Evolutionary conservation across 2,888 invertebrate genomes (phyloP), one percentile per base, ranked within the genome.

Genomic region (Timandra comae): DNA sequence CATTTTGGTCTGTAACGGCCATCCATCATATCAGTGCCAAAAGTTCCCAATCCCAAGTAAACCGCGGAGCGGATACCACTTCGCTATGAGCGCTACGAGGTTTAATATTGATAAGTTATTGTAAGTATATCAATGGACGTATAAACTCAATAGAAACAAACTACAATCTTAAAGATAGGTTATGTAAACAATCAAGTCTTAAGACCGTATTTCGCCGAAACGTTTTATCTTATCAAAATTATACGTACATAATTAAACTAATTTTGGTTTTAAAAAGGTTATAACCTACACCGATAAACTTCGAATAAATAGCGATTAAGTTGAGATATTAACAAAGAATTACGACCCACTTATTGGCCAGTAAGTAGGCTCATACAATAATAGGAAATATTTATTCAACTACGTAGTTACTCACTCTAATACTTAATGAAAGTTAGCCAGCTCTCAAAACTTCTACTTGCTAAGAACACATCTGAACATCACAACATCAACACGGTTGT

Each of bases 281-380:
- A 59, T 63, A 72, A 78, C 79, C 76, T 53, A 32, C 16, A 5
- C 4, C 41, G 73, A 77, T 76, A 76, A 73, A 60, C 61, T 51
- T 19, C 58, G 53, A 56, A 59, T 63, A 54, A 58, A 56, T 63
- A 55, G 55, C 56, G 51, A 60, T 50, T 56, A 49, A 40, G 44
- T 46, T 37, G 42, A 55, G 38, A 44, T 46, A 46, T 41, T 46
- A 34, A 35, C 41, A 38, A 38, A 39, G 30, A 38, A 43, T 48
- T 40, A 26, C 51, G 54, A 54, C 50, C 52, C 42, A 52, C 32
- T 32, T 41, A 28, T 10, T 26, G 8, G 16, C n/a, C n/a, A 27
- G 4, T 27, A 3, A 8, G 13, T 16, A 13, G 8, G n/a, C 12
- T 27, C 8, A 6, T 9, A 12, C n/a, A 6, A 9, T n/a, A n/a